Base-by-base conservation (phyloP, 2,888 invertebrate species). In the Conus canariensis region DNA sequence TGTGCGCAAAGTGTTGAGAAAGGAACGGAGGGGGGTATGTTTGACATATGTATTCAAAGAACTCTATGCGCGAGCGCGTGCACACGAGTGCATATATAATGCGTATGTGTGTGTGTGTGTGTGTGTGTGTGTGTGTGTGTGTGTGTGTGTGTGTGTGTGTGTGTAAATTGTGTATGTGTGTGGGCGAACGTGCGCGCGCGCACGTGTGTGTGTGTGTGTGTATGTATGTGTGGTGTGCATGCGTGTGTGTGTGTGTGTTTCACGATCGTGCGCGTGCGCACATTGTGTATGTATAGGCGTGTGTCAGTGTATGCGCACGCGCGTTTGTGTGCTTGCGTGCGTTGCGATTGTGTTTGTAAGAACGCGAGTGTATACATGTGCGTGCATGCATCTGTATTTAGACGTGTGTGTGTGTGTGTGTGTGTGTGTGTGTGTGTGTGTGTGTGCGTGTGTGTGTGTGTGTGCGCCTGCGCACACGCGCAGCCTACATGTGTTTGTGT, bases 61-160 rank as follows among this genome's bases (percentile, higher is more conserved):
- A 64, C 16, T 74, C 74, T n/a, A n/a, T 74, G 74, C 19, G 74
- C n/a, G 74, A 8, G 74, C n/a, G 74, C n/a, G 74, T 16, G 60
- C 60, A 64, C 60, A 16, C 60, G 60, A 12, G 60, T 64, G 60
- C 4, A 64, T 64, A 16, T 64, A 64, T 10, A 10, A 10, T 64
- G 16, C 30, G 85, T 85, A 25, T 60, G 85, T 60, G 85, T 85
- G 85, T 60, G 83, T 83, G 83, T 58, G 83, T 83, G 83, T 58
- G 83, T 83, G 83, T 58, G 83, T 83, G 58, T 58, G 83, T 58
- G 83, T 83, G 83, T 58, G 83, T 83, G 83, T 58, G 45, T 83
- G 83, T 83, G 83, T 58, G 58, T 58, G 83, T 58, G 56, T 83
- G 56, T 83, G 58, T 83, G 56, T 83, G 83, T 83, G 83, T 83